Conservation (phyloP, 2,888 invertebrate genomes). For the Ommatoiulus sabulosus region DNA sequence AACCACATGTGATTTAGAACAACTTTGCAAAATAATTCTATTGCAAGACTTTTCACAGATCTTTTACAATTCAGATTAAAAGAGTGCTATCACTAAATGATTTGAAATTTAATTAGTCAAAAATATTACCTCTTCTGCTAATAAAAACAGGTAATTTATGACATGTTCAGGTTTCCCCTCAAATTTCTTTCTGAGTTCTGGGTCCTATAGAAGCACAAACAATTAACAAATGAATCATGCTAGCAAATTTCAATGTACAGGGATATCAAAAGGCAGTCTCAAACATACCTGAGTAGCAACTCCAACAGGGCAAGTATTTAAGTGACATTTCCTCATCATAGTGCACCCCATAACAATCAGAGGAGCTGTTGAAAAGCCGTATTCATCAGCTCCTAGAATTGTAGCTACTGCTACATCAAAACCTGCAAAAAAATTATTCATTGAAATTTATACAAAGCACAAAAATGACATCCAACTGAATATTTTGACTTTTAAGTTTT, state of each 20-base stretch:
- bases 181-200: constrained; percentile 93
- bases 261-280: background rate
- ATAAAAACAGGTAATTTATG: constrained; percentile 95
- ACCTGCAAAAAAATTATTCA: constrained; percentile 69
- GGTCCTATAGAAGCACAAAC: constrained; percentile 74
- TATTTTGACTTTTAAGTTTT: background rate
- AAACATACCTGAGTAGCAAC: constrained; percentile 86
- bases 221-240: background rate
- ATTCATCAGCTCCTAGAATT: constrained; percentile 96
- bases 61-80: too few species aligned
- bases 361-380: constrained; percentile 98
- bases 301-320: constrained; percentile 99
- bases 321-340: constrained; percentile 99
- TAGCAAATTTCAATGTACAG: background rate
- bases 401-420: constrained; percentile 97
- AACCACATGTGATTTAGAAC: background rate
- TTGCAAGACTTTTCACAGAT: too few species aligned
- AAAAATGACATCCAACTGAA: background rate
- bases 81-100: too few species aligned
- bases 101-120: background rate
- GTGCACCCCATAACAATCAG: constrained; percentile 98
- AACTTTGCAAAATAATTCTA: background rate
- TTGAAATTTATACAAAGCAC: background rate
- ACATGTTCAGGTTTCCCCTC: constrained; percentile 98
- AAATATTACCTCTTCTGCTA: constrained; percentile 89